Percentiles rank a stretch among this genome's conserved stretches.
These are phyloP conservation scores for Epinotia demarniana DNA, from an alignment of 2,888 invertebrate genomes.

Conservation along the genomic window DNA sequence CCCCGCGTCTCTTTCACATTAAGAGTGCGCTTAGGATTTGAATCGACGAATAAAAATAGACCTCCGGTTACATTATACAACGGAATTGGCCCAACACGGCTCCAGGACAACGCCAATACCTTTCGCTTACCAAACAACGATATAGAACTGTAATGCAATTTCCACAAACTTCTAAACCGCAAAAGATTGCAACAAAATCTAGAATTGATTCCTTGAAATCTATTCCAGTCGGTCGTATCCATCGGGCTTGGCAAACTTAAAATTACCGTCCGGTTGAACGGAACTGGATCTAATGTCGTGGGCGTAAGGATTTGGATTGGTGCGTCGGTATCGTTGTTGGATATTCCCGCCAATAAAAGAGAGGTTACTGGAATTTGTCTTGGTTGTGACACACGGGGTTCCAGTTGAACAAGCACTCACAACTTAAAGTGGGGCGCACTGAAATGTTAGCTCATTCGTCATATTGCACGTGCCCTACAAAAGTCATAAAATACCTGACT, in stretches of 20 bases:
- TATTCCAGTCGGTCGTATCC: constrained; percentile 36
- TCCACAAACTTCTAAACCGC: constrained; percentile 41
- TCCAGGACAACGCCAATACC: constrained; percentile 14
- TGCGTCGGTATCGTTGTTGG: constrained; percentile 18
- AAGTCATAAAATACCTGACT: background rate
- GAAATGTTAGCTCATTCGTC: background rate
- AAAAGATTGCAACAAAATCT: constrained; percentile 45
- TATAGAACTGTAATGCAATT: constrained; percentile 38
- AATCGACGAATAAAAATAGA: background rate
- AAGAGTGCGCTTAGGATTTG: too few species aligned
- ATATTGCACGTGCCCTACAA: background rate
- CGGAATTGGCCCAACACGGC: background rate
- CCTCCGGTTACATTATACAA: background rate
- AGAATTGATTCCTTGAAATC: constrained; percentile 44
- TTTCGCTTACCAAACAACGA: constrained; percentile 18
- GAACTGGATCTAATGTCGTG: constrained; percentile 17
- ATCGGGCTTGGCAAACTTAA: constrained; percentile 27
- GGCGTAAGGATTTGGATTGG: background rate
- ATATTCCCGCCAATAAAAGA: constrained; percentile 43
- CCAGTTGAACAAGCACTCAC: background rate
- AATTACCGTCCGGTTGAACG: background rate
- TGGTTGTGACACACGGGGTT: constrained; percentile 23
- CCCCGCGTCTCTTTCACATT: too few species aligned
- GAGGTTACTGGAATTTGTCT: constrained; percentile 44
- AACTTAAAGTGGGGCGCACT: background rate